Evolutionary conservation across 2,113 vertebrate species (phyloP), one percentile per base, ranked within the genome.

Genomic region (Synchiropus splendidus): DNA sequence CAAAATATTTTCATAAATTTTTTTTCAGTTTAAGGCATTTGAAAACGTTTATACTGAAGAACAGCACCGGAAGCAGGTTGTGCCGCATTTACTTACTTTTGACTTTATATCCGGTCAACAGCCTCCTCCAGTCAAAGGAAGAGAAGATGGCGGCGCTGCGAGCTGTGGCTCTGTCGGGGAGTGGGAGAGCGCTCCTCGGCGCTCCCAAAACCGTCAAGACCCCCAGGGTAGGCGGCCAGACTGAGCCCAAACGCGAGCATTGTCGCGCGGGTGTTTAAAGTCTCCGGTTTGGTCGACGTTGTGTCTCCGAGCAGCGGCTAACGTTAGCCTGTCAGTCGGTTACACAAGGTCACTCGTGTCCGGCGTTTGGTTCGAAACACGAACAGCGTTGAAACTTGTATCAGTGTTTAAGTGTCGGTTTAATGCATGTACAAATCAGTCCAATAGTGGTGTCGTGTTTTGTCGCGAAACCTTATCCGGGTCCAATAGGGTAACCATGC

Each of bases 71-170:
- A 72, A 45, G 10, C 0, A 1, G 18, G 2, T 46, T 6, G 1
- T 1, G n/a, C n/a, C 3, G 10, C 8, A 27, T 8, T 5, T 27
- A 8, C 4, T 4, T 4, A 27, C 21, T 27, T 27, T n/a, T n/a
- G n/a, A n/a, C n/a, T 27, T 8, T 27, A 27, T 27, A 27, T 27
- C 21, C 21, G 21, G 21, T 27, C 21, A 5, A 27, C 21, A 4
- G 21, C 21, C 21, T 27, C 21, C 10, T 17, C 17, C 21, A 18
- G 17, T 21, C 11, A 35, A 4, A 54, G 12, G 41, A 51, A 52
- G 45, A 61, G 51, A 83, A 83, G 42, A 87, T 87, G 84, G 85
- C 85, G 71, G 83, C 86, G 67, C 46, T 87, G 43, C 75, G 83
- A 58, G 72, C 61, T 35, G 67, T 43, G 47, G 74, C 74, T 52